phyloP scores from a whole-genome alignment of 2,797 vertebrate species.

The Megaceryle alcyon region DNA sequence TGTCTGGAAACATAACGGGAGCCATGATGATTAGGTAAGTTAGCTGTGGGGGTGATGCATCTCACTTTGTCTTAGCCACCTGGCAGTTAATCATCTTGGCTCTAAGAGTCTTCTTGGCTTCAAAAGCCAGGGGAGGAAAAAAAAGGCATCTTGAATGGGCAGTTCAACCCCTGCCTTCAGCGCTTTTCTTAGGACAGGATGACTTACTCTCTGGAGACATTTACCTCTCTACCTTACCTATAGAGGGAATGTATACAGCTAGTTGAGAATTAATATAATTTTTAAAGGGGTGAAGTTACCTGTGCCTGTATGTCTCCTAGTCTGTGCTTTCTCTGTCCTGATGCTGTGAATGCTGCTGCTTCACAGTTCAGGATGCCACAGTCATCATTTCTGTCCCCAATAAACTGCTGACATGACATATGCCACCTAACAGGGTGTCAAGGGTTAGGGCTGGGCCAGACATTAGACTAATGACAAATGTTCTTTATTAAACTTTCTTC shows the following conservation, averaged over 20 bases:
- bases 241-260: background rate
- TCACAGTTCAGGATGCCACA: background rate
- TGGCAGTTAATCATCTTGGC: slow-evolving; percentile 47
- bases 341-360: background rate
- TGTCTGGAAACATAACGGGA: slow-evolving; percentile 51
- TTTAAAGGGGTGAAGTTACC: background rate
- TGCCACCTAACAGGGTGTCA: background rate
- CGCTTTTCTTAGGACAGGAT: slow-evolving; percentile 7
- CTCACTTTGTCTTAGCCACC: slow-evolving; percentile 40
- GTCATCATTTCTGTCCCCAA: background rate
- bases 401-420: background rate
- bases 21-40: slow-evolving; percentile 56
- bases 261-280: background rate
- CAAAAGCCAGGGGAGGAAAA: background rate
- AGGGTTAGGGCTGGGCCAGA: background rate
- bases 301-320: background rate
- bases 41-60: slow-evolving; percentile 60
- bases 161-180: slow-evolving; percentile 28
- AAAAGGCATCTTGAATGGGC: background rate
- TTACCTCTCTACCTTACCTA: background rate
- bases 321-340: background rate
- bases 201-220: background rate
- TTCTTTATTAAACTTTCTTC: background rate
- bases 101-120: background rate
- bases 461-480: background rate